Evolutionary conservation across 2,888 invertebrate species (phyloP), one percentile per base, ranked within the genome.

Genomic region (Caenorhabditis sp.): DNA sequence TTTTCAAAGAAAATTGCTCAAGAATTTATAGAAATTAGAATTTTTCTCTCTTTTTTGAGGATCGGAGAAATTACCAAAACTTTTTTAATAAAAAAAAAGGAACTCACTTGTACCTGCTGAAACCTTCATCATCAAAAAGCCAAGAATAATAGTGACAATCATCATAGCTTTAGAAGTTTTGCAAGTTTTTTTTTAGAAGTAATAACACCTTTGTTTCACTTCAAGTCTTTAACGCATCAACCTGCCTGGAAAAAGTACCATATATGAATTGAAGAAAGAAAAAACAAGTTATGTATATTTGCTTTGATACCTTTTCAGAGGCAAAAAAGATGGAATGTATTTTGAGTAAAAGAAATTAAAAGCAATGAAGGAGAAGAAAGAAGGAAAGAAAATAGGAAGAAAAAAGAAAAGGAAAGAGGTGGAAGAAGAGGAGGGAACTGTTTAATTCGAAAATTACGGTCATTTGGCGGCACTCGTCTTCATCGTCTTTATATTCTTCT

Each of bases 371-470:
- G 56, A 56, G 57, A 58, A 36, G 36, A 27, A 56, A 56, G 59
- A 21, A 38, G 21, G 26, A 57, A 52, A 12, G 57, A 59, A 56
- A 62, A 54, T 50, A 52, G 27, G 60, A 57, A 57, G 36, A 23
- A 57, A 50, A 26, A 57, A 25, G n/a, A 8, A 12, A 26, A 60
- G 26, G 52, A 50, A 54, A 58, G 58, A 49, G 17, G 17, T 43
- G 43, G 60, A 65, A 57, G 56, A 60, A 21, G 17, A 54, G 66
- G 66, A 70, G 63, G 67, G 72, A 72, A 72, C 67, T 72, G 72
- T 72, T 72, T 72, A 72, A 72, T 67, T 72, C 67, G 72, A 65
- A 72, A 72, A 72, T 72, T 72, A 72, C 72, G 72, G 72, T 72
- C 72, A 72, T 72, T 72, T 72, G 64, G 67, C 67, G 71, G 54